A percentile compares a stretch with the other conserved stretches of the same genome.
These are phyloP conservation scores for Nebria salina DNA, from an alignment of 2,888 invertebrate species.

Conservation along the genomic window DNA sequence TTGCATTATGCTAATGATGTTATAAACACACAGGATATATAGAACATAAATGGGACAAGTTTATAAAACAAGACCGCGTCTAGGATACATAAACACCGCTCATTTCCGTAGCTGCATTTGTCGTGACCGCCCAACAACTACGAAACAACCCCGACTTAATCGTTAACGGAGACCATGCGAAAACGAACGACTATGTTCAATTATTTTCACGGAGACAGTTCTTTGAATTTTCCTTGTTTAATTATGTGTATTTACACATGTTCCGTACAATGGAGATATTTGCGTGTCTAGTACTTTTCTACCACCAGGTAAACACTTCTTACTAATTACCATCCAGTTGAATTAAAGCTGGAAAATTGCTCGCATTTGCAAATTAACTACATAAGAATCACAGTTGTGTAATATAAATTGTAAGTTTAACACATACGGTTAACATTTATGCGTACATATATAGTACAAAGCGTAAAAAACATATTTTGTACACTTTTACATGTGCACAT, in stretches of 20 bases:
- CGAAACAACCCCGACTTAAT: slow-evolving; percentile 14
- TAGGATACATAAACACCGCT: slow-evolving; percentile 31
- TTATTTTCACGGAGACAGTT: slow-evolving; percentile 6
- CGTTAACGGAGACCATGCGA: slow-evolving; percentile 26
- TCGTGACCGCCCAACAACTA: slow-evolving; percentile 29
- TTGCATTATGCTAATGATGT: too few species aligned
- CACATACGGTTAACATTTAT: not conserved
- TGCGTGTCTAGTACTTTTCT: slow-evolving; percentile 2
- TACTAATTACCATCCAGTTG: slow-evolving; percentile 19
- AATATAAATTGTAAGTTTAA: too few species aligned
- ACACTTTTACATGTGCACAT: too few species aligned
- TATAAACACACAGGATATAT: too few species aligned
- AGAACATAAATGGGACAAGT: not conserved
- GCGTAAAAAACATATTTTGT: not conserved
- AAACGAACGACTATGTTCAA: slow-evolving; percentile 8
- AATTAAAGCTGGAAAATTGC: slow-evolving; percentile 7
- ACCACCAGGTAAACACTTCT: slow-evolving; percentile 3
- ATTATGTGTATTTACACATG: not conserved
- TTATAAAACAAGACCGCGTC: slow-evolving; percentile 23
- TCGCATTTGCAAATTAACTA: not conserved
- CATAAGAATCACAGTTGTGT: too few species aligned
- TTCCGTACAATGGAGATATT: slow-evolving; percentile 21
- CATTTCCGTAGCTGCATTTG: slow-evolving; percentile 28
- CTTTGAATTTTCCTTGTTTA: not conserved
- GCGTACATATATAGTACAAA: not conserved